These are phyloP conservation scores for Caenorhabditis afra DNA, from an alignment of 2,888 invertebrate genomes.

Conservation along the genomic window DNA sequence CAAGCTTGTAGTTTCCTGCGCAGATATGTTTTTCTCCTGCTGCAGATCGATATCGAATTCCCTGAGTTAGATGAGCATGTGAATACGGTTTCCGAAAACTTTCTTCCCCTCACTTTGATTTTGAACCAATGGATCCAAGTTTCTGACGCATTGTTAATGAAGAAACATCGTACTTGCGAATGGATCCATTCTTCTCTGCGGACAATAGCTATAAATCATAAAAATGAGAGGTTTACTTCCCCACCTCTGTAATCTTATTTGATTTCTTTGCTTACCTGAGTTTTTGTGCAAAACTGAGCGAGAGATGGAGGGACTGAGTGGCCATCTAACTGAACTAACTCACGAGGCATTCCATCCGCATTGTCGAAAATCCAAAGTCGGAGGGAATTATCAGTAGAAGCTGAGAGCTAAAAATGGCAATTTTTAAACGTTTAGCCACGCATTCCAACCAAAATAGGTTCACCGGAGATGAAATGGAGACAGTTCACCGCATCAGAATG, in stretches of 20 bases:
- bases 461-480: constrained; percentile 89
- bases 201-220: constrained; percentile 62
- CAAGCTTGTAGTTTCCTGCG: too few relatives aligned
- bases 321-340: constrained; percentile 81
- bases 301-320: constrained; percentile 81
- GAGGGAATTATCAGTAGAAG: constrained; percentile 77
- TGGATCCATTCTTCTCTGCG: constrained; percentile 73
- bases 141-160: constrained; percentile 69
- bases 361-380: constrained; percentile 87
- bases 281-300: constrained; percentile 54
- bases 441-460: constrained; percentile 87
- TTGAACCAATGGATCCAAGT: constrained; percentile 71
- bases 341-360: constrained; percentile 86
- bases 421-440: not conserved
- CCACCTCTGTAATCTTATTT: too few relatives aligned
- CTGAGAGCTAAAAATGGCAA: constrained; percentile 66
- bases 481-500: constrained; percentile 88
- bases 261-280: too few relatives aligned
- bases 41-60: too few relatives aligned
- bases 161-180: constrained; percentile 72
- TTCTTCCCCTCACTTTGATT: too few relatives aligned
- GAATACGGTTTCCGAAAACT: too few relatives aligned
- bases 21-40: too few relatives aligned
- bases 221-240: not conserved
- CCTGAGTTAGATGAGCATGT: too few relatives aligned